Conservation (phyloP, 2,113 vertebrate genomes). For the Thamnaconus septentrionalis region DNA sequence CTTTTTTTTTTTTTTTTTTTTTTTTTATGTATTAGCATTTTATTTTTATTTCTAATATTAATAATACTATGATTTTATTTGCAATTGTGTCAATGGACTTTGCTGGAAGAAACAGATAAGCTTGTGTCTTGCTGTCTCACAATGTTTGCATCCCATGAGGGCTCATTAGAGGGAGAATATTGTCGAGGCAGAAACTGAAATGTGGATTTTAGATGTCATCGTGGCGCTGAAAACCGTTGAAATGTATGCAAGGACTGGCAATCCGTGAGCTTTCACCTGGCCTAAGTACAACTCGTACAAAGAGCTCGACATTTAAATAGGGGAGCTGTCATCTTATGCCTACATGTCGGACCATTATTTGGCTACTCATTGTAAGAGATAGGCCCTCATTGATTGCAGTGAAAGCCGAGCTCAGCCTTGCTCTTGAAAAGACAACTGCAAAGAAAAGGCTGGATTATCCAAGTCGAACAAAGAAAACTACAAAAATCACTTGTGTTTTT, state of each 20-base stretch:
- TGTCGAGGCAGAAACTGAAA: slow-evolving; percentile 34
- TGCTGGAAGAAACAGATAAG: slow-evolving; percentile 58
- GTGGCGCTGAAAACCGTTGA: slow-evolving; percentile 22
- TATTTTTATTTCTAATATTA: slow-evolving; percentile 37
- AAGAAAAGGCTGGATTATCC: slow-evolving; percentile 47
- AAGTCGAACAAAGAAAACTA: slow-evolving; percentile 65
- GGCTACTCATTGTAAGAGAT: slow-evolving; percentile 59
- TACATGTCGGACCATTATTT: slow-evolving; percentile 45
- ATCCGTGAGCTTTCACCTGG: slow-evolving; percentile 38
- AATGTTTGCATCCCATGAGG: slow-evolving; percentile 32
- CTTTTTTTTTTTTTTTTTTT: slow-evolving; percentile 2
- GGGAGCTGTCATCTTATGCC: slow-evolving; percentile 55
- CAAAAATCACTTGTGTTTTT: slow-evolving; percentile 62
- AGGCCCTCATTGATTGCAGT: slow-evolving; percentile 53
- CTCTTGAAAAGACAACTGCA: slow-evolving; percentile 61
- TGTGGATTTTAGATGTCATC: slow-evolving; percentile 45
- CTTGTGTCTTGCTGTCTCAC: slow-evolving; percentile 51
- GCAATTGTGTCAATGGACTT: slow-evolving; percentile 40
- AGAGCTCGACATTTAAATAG: slow-evolving; percentile 42
- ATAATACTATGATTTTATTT: no score
- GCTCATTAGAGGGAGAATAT: slow-evolving; percentile 12
- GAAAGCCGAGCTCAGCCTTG: slow-evolving; percentile 69
- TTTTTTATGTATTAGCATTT: not conserved
- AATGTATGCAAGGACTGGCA: slow-evolving; percentile 45
- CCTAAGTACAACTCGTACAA: slow-evolving; percentile 50